These are phyloP conservation scores for Nasonia vitripennis DNA, from an alignment of 1,140 invertebrate genomes.

Conservation along the genomic window DNA sequence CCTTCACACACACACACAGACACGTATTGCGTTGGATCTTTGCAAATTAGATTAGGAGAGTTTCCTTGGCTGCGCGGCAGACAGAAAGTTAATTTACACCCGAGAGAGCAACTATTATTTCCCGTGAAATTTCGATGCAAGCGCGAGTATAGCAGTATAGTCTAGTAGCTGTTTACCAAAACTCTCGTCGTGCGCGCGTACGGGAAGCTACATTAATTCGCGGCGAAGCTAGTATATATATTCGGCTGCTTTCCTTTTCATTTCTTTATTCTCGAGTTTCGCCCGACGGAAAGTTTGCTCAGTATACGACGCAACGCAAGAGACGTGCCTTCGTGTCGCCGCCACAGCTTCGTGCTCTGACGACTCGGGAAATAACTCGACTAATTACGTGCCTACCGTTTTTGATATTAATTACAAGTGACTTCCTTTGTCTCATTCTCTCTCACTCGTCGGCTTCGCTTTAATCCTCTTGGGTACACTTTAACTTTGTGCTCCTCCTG, in stretches of 20 bases:
- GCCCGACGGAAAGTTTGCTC: background rate
- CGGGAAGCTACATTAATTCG: background rate
- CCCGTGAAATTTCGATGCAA: conserved; percentile 23
- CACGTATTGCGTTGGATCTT: background rate
- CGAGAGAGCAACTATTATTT: conserved; percentile 27
- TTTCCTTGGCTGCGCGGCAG: background rate
- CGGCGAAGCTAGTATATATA: background rate
- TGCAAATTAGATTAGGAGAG: conserved; percentile 25
- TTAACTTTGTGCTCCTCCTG: background rate
- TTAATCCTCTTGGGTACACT: conserved; percentile 26
- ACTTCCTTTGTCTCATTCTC: conserved; percentile 34
- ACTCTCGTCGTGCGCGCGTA: background rate
- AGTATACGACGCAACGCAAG: background rate
- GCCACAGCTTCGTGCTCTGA: background rate
- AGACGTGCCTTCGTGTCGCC: background rate
- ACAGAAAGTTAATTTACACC: conserved; percentile 38
- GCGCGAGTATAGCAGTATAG: background rate
- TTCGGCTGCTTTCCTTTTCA: background rate
- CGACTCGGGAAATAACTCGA: conserved; percentile 32
- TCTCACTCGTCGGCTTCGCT: conserved; percentile 9
- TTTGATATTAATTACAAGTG: conserved; percentile 43
- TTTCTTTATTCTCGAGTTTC: background rate
- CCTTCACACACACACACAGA: background rate
- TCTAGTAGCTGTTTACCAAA: conserved; percentile 17
- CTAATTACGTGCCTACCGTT: conserved; percentile 32